phyloP scores from a whole-genome alignment of 2,797 vertebrate genomes.

The Cossypha polioptera region DNA sequence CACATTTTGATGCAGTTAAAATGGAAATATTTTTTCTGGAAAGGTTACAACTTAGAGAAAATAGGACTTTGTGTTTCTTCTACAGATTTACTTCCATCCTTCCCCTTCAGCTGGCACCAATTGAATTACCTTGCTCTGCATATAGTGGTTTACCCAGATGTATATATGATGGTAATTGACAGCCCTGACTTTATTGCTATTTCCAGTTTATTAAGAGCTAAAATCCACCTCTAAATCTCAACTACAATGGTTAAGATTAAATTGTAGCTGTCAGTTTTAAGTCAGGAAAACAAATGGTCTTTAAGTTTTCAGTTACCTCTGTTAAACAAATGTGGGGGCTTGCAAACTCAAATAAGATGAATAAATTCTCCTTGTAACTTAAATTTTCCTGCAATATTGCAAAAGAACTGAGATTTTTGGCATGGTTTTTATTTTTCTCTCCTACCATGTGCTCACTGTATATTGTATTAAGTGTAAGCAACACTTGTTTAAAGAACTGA shows the following conservation, averaged over 20 bases:
- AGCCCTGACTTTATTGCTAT: background rate
- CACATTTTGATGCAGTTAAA: background rate
- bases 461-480: background rate
- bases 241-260: background rate
- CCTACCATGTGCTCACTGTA: background rate
- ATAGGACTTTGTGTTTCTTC: background rate
- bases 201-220: background rate
- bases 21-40: background rate
- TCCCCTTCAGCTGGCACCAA: background rate
- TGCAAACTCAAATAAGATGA: background rate
- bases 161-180: background rate
- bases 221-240: background rate
- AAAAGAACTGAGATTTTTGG: background rate
- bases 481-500: background rate
- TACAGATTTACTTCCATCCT: background rate
- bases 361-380: background rate
- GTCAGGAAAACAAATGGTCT: accelerated
- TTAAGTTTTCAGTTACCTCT: background rate
- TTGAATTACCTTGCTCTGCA: background rate
- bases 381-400: background rate
- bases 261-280: background rate
- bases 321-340: background rate
- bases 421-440: background rate
- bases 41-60: background rate
- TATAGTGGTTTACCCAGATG: background rate